Base-by-base conservation (phyloP, 2,888 invertebrate genomes). In the Drosophila dives region DNA sequence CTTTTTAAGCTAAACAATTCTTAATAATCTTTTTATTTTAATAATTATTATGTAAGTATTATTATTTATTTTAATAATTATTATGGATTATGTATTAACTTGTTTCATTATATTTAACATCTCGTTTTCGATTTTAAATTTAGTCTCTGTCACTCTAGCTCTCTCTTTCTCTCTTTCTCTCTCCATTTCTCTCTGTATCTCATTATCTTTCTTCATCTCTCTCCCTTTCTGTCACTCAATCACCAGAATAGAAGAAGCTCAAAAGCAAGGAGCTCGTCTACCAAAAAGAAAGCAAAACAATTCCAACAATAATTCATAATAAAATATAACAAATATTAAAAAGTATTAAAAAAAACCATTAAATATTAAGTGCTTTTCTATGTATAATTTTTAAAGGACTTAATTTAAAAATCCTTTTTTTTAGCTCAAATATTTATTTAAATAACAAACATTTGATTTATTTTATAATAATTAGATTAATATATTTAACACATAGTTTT, bases 41-140 rank as follows among this genome's bases (percentile, higher is more conserved):
- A 7, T 20, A 15, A 45, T 15, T 20, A 45, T 20, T 20, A 3
- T 20, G 3, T 7, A 6, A n/a, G n/a, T n/a, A n/a, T n/a, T n/a
- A n/a, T n/a, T n/a, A n/a, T 7, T 2, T 12, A 45, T 12, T 3
- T 15, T 1, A 20, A 7, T 20, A 15, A 45, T 15, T 20, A 45
- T 20, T 20, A 3, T 20, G 3, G 3, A 6, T n/a, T n/a, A 3
- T 42, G 20, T 11, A 1, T 20, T 12, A 20, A 42, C 6, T 42
- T 7, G 1, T 12, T 20, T 20, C 0, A 20, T 7, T 20, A 0
- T 3, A 45, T 20, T 20, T 2, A 4, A 23, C 4, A 1, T 20
- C 12, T 0, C n/a, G n/a, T 10, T 8, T 38, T 38, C 8, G 4
- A 38, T 17, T 17, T 10, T 5, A n/a, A n/a, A n/a, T 17, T 3